Conservation (phyloP, 2,797 vertebrate genomes). For the Poecilia gillii region DNA sequence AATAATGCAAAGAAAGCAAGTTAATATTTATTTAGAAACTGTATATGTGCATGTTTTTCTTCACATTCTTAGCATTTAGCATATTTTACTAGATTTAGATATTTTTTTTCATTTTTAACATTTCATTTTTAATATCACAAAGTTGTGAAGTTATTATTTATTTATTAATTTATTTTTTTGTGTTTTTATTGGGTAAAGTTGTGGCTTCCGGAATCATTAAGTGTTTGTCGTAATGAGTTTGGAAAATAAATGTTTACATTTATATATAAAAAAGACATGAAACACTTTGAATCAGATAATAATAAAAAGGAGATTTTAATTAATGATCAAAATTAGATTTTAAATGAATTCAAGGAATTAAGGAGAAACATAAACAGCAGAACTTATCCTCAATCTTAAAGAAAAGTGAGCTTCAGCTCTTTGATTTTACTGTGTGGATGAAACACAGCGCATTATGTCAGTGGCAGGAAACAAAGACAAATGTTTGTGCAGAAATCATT, state of each 20-base stretch:
- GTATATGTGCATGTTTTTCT: too few species aligned
- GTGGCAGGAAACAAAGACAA: not conserved
- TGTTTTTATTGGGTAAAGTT: not conserved
- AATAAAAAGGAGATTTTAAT: not conserved
- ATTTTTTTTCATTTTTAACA: too few species aligned
- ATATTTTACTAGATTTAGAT: too few species aligned
- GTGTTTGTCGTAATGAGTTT: not conserved
- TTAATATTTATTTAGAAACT: too few species aligned
- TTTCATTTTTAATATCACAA: too few species aligned
- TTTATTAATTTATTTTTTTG: not conserved
- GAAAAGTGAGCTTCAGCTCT: not conserved
- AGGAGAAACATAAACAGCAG: not conserved
- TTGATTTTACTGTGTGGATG: not conserved
- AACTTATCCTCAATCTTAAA: not conserved
- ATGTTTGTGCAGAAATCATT: conserved; percentile 23
- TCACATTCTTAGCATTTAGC: too few species aligned
- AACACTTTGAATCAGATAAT: too few species aligned
- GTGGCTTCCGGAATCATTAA: not conserved
- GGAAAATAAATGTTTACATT: not conserved
- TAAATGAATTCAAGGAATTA: not conserved
- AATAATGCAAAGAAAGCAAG: too few species aligned
- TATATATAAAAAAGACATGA: too few species aligned
- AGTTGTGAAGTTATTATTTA: too few species aligned
- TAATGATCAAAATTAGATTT: not conserved
- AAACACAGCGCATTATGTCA: not conserved